phyloP scores from a whole-genome alignment of 2,797 vertebrate genomes.

The Pipistrellus pygmaeus region DNA sequence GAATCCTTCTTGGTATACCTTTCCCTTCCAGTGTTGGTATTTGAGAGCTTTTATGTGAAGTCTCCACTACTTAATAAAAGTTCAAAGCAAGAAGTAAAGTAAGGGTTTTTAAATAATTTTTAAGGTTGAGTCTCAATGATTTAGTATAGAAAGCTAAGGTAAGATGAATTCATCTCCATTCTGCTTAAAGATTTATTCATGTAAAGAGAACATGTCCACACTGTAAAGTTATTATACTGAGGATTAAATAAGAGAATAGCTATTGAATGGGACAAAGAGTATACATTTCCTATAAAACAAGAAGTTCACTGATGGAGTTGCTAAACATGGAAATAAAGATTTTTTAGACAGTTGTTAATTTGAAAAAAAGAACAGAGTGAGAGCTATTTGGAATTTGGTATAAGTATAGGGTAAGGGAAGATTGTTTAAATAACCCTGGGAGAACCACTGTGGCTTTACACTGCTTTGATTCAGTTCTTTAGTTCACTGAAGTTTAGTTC shows the following conservation, averaged over 20 bases:
- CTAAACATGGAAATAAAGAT: not conserved
- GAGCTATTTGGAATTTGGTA: conserved; percentile 1
- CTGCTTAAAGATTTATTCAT: not conserved
- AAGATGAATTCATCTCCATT: not conserved
- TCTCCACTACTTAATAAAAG: not conserved
- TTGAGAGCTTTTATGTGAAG: not conserved
- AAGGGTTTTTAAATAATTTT: not conserved
- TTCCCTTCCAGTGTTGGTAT: conserved; percentile 36
- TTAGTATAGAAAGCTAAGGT: not conserved
- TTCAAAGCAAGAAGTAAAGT: not conserved
- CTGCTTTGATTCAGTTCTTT: not conserved
- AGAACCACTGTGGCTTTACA: not conserved
- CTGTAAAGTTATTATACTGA: not conserved
- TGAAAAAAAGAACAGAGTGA: not conserved
- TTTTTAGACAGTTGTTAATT: conserved; percentile 27
- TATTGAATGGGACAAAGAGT: not conserved
- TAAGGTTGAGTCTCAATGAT: not conserved
- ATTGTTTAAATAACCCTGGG: not conserved
- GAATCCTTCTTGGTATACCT: not conserved
- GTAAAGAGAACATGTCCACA: not conserved
- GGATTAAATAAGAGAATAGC: not conserved
- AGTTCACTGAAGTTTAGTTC: not conserved
- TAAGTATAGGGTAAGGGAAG: not conserved
- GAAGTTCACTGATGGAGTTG: not conserved
- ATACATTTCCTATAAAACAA: not conserved